A percentile compares a stretch with the other conserved stretches of the same genome.
Conservation (phyloP, 2,113 vertebrate species). For the Telmatochromis brachygnathus region DNA sequence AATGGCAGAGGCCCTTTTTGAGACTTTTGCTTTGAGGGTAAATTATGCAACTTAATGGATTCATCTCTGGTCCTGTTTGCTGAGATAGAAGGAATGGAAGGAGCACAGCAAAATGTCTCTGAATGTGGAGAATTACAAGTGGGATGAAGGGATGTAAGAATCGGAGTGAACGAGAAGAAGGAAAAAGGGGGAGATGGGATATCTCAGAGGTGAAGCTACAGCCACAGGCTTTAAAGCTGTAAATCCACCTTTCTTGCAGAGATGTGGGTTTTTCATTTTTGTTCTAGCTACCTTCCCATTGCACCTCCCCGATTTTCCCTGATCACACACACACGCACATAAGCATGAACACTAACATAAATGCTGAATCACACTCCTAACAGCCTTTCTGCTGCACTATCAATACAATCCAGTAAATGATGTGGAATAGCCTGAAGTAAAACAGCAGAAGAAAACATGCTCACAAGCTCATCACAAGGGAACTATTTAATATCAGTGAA, state of each 20-base stretch:
- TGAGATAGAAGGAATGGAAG: conserved; percentile 17
- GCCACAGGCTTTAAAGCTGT: conserved; percentile 39
- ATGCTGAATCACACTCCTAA: conserved; percentile 2
- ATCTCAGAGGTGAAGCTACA: conserved; percentile 45
- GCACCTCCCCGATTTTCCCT: not conserved
- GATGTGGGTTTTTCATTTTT: not conserved
- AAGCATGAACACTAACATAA: not conserved
- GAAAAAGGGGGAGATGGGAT: conserved; percentile 24
- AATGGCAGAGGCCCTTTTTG: conserved; percentile 31
- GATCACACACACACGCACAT: not conserved
- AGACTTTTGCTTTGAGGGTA: conserved; percentile 42
- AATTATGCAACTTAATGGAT: conserved; percentile 66
- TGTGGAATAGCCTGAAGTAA: not conserved
- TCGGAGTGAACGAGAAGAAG: not conserved
- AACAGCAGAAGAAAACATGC: not conserved
- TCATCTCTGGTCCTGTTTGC: conserved; percentile 34
- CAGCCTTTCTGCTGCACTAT: not conserved
- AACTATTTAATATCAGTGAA: not conserved
- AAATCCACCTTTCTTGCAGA: conserved; percentile 49
- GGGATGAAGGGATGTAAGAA: conserved; percentile 40
- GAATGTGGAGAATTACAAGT: conserved; percentile 46
- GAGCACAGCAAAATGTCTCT: conserved; percentile 29
- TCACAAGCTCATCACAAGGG: not conserved
- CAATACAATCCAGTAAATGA: conserved; percentile 8
- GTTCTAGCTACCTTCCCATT: not conserved